Evolutionary conservation across 1,140 invertebrate genomes (phyloP).

Genomic region (Archivesica marissinica): DNA sequence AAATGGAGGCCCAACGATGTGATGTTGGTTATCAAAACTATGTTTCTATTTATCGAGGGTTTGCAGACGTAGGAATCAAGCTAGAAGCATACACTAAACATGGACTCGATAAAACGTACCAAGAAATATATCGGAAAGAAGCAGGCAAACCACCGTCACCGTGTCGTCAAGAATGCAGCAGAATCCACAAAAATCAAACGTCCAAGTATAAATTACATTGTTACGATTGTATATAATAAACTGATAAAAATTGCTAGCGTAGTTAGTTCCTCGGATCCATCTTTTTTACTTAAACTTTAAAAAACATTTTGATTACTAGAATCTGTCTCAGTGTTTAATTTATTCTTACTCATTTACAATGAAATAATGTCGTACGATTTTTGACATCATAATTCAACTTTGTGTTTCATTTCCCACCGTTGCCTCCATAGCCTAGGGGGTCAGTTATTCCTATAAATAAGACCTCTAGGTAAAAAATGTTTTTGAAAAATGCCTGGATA

Average conservation of each 20-base stretch:
- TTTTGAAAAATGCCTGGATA: no score
- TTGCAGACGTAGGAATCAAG: background rate
- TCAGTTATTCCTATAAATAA: no score
- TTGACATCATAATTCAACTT: no score
- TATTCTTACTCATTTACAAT: no score
- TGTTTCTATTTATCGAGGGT: slow-evolving; percentile 6
- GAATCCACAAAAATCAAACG: background rate
- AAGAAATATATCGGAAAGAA: background rate
- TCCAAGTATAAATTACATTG: background rate
- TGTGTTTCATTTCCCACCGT: no score
- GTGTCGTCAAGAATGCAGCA: background rate
- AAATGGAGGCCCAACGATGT: background rate
- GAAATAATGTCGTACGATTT: no score
- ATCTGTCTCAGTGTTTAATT: no score
- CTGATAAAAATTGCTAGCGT: background rate
- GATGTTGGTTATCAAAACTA: background rate
- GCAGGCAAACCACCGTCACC: background rate
- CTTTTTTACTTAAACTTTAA: background rate
- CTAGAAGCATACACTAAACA: background rate
- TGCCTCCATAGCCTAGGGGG: no score
- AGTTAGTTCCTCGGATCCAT: background rate
- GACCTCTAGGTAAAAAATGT: no score
- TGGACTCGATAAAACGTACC: background rate
- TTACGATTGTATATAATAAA: background rate
- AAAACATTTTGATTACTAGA: background rate